These are phyloP conservation scores for Ataeniobius toweri DNA, from an alignment of 2,797 vertebrate genomes.

Conservation along the genomic window DNA sequence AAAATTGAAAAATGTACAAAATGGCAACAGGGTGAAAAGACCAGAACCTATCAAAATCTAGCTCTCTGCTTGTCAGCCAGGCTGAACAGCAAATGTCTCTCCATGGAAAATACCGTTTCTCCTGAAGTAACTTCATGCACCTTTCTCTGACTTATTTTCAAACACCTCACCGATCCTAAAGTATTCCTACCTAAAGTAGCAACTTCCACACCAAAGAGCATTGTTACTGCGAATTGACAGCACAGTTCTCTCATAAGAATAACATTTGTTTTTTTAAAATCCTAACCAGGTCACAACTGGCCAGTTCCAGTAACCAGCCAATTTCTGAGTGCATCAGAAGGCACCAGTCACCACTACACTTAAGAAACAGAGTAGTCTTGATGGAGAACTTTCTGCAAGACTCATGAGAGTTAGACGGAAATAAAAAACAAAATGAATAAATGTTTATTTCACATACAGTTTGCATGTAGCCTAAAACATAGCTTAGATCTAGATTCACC, in stretches of 20 bases:
- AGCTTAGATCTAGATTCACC: background rate
- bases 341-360: constrained; percentile 15
- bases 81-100: background rate
- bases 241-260: background rate
- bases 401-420: background rate
- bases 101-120: no score
- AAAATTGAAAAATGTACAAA: background rate
- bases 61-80: background rate
- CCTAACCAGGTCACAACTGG: background rate
- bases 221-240: background rate
- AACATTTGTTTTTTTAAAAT: no score
- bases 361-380: constrained; percentile 40
- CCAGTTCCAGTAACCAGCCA: background rate
- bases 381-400: constrained; percentile 62
- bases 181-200: background rate
- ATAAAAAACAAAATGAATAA: background rate
- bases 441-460: background rate
- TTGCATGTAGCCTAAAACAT: background rate
- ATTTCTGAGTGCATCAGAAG: background rate
- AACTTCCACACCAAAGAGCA: background rate
- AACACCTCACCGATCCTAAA: background rate
- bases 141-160: background rate
- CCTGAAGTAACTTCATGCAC: background rate
- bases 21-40: background rate
- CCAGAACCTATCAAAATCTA: no score